These are phyloP conservation scores for Poecilobothrus nobilitatus DNA, from an alignment of 2,888 invertebrate genomes.

Conservation along the genomic window DNA sequence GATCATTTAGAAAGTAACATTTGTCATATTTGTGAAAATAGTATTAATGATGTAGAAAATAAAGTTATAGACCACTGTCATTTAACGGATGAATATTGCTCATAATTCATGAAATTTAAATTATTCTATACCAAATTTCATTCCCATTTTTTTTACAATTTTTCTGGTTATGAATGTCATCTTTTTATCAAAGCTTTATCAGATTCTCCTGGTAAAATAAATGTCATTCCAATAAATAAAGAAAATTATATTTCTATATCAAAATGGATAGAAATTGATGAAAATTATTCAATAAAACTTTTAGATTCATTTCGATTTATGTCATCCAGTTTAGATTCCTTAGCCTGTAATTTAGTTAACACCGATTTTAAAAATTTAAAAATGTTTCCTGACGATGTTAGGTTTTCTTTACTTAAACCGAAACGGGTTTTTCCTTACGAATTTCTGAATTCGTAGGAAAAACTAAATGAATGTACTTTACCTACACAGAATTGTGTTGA, in stretches of 20 bases:
- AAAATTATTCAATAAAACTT: conserved; percentile 12
- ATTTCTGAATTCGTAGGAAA: too few species aligned
- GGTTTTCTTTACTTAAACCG: background rate
- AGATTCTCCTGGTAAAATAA: too few species aligned
- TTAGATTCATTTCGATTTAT: conserved; percentile 14
- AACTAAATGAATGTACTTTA: conserved; percentile 12
- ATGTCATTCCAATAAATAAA: too few species aligned
- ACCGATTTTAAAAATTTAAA: too few species aligned
- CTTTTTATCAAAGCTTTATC: conserved; percentile 26
- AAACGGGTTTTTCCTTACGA: conserved; percentile 15
- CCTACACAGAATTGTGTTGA: conserved; percentile 12
- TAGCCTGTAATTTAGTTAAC: too few species aligned
- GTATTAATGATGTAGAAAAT: background rate
- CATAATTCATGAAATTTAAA: background rate
- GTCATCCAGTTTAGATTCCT: conserved; percentile 13
- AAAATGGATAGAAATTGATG: conserved; percentile 21
- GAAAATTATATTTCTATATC: conserved; percentile 32
- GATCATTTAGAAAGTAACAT: background rate
- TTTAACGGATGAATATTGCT: conserved; percentile 24
- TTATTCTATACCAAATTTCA: too few species aligned
- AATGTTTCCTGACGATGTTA: conserved; percentile 8
- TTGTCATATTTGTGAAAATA: too few species aligned
- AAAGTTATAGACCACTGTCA: conserved; percentile 19
- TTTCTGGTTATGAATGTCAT: conserved; percentile 29
- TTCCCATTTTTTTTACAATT: background rate